Conservation (phyloP, 2,113 vertebrate species). For the Ceyx melanurus region DNA sequence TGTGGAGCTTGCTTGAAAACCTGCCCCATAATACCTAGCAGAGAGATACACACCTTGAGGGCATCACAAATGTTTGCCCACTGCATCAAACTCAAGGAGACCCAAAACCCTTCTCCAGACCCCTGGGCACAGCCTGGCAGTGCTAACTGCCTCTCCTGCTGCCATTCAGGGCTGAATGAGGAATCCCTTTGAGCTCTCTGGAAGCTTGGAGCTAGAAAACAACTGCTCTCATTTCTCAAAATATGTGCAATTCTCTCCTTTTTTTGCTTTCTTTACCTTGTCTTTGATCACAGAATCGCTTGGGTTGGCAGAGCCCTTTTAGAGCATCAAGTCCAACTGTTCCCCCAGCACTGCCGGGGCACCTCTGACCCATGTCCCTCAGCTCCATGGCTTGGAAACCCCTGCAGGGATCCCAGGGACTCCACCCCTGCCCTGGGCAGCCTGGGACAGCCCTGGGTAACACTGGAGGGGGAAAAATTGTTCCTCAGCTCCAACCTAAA, state of each 20-base stretch:
- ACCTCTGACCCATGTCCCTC: not conserved
- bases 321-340: not conserved
- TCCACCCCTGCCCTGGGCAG: not conserved
- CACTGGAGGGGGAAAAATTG: not conserved
- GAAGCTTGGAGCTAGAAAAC: not conserved
- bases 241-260: not conserved
- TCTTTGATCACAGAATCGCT: not conserved
- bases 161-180: not conserved
- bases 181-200: not conserved
- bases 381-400: not conserved
- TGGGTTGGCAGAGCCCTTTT: not conserved
- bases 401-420: not conserved
- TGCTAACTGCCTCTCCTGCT: not conserved
- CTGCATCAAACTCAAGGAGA: not conserved
- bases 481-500: not conserved
- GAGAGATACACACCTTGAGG: not conserved
- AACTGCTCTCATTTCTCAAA: not conserved
- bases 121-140: not conserved
- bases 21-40: not conserved
- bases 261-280: not conserved
- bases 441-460: not conserved
- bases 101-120: not conserved
- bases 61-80: not conserved
- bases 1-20: not conserved
- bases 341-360: not conserved